Evolutionary conservation across 2,888 invertebrate genomes (phyloP).

Genomic region (Crematogaster levior): DNA sequence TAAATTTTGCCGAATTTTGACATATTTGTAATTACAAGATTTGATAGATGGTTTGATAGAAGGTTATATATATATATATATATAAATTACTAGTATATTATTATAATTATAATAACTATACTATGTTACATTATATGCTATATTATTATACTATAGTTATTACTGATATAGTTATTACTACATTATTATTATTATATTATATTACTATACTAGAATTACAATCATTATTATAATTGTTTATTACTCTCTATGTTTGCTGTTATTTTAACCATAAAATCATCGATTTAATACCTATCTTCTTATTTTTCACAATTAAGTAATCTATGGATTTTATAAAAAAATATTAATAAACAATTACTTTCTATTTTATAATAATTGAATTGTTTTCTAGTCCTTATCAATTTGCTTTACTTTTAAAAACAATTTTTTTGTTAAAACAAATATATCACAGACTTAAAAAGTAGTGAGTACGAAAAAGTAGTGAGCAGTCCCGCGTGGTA

Average conservation of each 20-base stretch:
- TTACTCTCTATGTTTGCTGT: constrained; percentile 2
- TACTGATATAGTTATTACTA: neutral
- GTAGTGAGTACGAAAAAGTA: too few relatives aligned
- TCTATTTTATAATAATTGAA: neutral
- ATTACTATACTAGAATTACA: too few relatives aligned
- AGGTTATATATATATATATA: too few relatives aligned
- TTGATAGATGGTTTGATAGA: too few relatives aligned
- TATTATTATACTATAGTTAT: neutral
- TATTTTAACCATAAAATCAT: constrained; percentile 3
- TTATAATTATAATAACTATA: too few relatives aligned
- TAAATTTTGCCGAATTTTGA: neutral
- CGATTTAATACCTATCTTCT: neutral
- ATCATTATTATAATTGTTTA: constrained; percentile 19
- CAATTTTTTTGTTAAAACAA: neutral
- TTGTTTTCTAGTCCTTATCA: neutral
- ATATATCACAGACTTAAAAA: neutral
- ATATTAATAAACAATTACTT: neutral
- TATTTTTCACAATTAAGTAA: neutral
- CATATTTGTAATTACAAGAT: neutral
- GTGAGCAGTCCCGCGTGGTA: neutral
- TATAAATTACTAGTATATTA: too few relatives aligned
- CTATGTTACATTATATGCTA: too few relatives aligned
- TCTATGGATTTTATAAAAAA: constrained; percentile 1
- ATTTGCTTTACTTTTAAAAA: neutral
- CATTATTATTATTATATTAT: neutral